A percentile compares a stretch with the other conserved stretches of the same genome.
Evolutionary conservation across 1,140 invertebrate species (phyloP).

Genomic region (Archivesica marissinica): DNA sequence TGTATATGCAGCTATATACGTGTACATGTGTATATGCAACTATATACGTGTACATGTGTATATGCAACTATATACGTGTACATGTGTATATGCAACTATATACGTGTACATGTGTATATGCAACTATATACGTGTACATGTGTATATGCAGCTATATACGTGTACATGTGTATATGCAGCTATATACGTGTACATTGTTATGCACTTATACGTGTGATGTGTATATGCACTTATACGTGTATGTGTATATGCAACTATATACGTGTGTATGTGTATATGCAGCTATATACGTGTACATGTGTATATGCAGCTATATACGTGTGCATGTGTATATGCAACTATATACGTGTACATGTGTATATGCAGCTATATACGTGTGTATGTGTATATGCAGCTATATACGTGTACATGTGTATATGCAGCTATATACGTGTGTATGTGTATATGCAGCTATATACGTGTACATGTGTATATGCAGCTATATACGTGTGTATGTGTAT

Average conservation of each 20-base stretch:
- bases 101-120: neutral
- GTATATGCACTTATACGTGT: neutral
- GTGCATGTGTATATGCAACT: neutral
- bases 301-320: neutral
- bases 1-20: too few relatives aligned
- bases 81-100: neutral
- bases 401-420: neutral
- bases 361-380: neutral
- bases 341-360: neutral
- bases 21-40: too few relatives aligned
- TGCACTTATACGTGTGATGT: too few relatives aligned
- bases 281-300: neutral
- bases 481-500: too few relatives aligned
- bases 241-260: neutral
- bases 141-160: neutral
- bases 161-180: neutral
- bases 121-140: neutral
- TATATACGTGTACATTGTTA: neutral
- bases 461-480: too few relatives aligned
- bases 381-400: neutral
- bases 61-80: neutral
- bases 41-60: too few relatives aligned
- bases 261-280: neutral
- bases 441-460: too few relatives aligned
- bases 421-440: too few relatives aligned